A percentile compares a stretch with the other conserved stretches of the same genome.
Evolutionary conservation across 2,113 vertebrate genomes (phyloP).

Genomic region (Panthera uncia): DNA sequence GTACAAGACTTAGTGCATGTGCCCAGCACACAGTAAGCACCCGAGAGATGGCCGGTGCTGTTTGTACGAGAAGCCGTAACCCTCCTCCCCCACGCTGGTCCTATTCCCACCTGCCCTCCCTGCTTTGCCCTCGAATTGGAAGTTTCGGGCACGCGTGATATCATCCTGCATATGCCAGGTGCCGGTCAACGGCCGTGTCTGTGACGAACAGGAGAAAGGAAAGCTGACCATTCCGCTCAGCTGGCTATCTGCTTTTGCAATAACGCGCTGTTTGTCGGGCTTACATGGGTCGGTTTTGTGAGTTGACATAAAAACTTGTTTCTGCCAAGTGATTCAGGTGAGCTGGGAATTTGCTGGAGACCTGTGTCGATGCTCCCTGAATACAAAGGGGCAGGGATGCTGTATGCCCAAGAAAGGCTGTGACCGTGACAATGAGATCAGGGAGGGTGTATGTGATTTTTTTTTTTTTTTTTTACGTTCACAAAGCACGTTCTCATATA

Average conservation of each 20-base stretch:
- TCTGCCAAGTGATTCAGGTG: slow-evolving; percentile 73
- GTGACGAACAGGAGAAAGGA: slow-evolving; percentile 35
- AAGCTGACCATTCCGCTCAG: neutral
- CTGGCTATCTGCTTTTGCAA: slow-evolving; percentile 7
- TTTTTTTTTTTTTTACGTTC: neutral
- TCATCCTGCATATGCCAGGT: neutral
- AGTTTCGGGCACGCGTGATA: neutral
- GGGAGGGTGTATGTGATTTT: neutral
- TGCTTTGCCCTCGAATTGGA: neutral
- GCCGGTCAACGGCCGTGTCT: slow-evolving; percentile 36
- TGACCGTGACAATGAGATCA: neutral
- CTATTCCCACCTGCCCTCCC: neutral
- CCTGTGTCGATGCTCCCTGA: slow-evolving; percentile 40
- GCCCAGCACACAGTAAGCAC: neutral
- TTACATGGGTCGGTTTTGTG: slow-evolving; percentile 58
- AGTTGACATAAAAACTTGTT: slow-evolving; percentile 77
- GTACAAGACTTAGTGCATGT: neutral
- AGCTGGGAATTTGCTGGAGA: slow-evolving; percentile 69
- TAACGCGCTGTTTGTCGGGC: slow-evolving; percentile 54
- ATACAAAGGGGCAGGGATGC: slow-evolving; percentile 57
- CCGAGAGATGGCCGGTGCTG: neutral
- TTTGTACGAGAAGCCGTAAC: neutral
- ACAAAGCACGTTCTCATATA: neutral
- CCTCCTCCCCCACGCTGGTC: neutral
- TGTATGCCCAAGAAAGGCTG: neutral